Evolutionary conservation across 2,888 invertebrate species (phyloP), one percentile per base, ranked within the genome.

Genomic region (Ophion ellenae): DNA sequence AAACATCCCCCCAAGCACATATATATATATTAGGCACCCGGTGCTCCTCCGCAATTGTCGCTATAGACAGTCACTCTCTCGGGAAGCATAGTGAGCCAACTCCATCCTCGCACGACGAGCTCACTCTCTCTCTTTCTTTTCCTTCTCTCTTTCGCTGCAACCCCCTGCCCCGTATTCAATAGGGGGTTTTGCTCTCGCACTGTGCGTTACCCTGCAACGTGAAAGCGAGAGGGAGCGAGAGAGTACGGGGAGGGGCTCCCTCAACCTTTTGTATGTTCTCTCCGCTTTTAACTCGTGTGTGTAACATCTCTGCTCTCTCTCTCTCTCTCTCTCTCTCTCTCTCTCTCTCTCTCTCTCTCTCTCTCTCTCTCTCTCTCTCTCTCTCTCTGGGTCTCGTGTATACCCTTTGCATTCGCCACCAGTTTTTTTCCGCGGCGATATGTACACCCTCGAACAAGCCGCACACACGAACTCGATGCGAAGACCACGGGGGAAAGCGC

Each of bases 1-100:
- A 90, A 91, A 91, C 91, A 90, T 88, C 88, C 88, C 90, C 32
- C 17, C 57, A 89, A 89, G 89, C 83, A 73, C 86, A 80, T 87
- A 85, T 84, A 86, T 57, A 45, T 36, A 45, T 45, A 9, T 66
- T 75, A 59, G 20, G 20, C 28, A 78, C 80, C 69, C 70, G 40
- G 66, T 87, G 89, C 89, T 90, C 90, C 89, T 88, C 89, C 91
- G 88, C 88, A 87, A 88, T 89, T 89, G 86, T 88, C 82, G 76
- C 74, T 76, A 79, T 84, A 84, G 69, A 71, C 74, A 75, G 63
- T 57, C 83, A 83, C 77, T 67, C 83, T 73, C 83, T 83, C 81
- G 76, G 77, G 76, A 76, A 67, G 73, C 45, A 74, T 80, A 86
- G 84, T 80, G 69, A 66, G 67, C 40, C 81, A 64, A 53, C 57